Evolutionary conservation across 2,888 invertebrate genomes (phyloP), one percentile per base, ranked within the genome.

Genomic region (Drosophila demipolita): DNA sequence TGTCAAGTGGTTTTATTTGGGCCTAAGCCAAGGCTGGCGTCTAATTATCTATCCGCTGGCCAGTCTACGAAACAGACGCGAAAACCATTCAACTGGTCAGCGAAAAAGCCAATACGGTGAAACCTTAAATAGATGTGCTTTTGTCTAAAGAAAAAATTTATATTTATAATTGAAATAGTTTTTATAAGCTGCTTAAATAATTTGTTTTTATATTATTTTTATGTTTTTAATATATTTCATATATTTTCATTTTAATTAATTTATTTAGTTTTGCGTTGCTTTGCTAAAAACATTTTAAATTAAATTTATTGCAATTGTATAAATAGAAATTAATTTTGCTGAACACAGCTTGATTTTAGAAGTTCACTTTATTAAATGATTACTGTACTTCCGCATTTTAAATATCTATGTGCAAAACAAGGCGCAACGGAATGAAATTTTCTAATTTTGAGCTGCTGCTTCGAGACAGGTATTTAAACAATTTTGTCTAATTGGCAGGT

Each of bases 11-110:
- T 20, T 36, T 54, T 32, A 54, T 20, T 68, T 68, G 61, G 64
- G 52, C 55, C 60, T 75, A 70, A 74, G 84, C 81, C 66, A 65
- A 54, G 61, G 84, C 75, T 66, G 69, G 67, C 62, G 66, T 69
- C 75, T 83, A 87, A 85, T 87, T 89, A 87, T 73, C 60, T 71
- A 70, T 81, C 89, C 70, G 60, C 65, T 64, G 73, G 78, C 57
- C 57, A 48, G 36, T 61, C 36, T n/a, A 6, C 9, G 52, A 59
- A 6, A 57, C 54, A 36, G 40, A 54, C 54, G 29, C 60, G 36
- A 20, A 50, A 66, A 58, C 58, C 85, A 75, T 74, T 75, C 71
- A 84, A 81, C 76, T 77, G 64, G 29, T 20, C 35, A 17, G 23
- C n/a, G 5, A 2, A 38, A 49, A 36, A 36, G 36, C 52, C 6